Evolutionary conservation across 2,888 invertebrate genomes (phyloP), one percentile per base, ranked within the genome.

Genomic region (Macrosoma leucophasiata): DNA sequence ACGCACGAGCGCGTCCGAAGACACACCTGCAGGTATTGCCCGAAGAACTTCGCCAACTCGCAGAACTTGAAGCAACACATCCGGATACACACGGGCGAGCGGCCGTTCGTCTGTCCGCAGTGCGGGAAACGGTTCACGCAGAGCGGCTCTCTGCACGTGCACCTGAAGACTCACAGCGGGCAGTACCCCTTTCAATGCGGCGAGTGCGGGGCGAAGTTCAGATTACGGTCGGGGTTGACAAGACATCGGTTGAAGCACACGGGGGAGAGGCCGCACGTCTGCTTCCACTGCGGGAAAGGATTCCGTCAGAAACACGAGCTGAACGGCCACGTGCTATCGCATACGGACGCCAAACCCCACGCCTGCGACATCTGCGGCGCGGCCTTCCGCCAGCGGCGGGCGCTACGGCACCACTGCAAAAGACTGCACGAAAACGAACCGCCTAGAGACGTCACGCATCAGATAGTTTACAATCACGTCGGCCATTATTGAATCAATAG

Each of bases 61-160:
- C 86, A 88, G 36, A 89, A 88, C 47, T 74, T 87, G 10, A 85
- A 86, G 37, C 88, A 88, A 48, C 88, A 89, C 58, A 52, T 84
- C 36, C 60, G 87, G n/a, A 86, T 86, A 21, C 89, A 88, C 58
- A 87, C 88, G 4, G 87, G 87, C 31, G 88, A 88, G 60, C 63
- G 86, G 9, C 88, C 88, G 1, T 87, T 76, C 58, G 78, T 79
- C 13, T 89, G 89, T 50, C 64, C 86, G 33, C 62, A 81, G 1
- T 90, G 90, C 56, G 89, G 88, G 3, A 88, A 88, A 58, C 58
- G 87, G 1, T 90, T 90, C 67, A 88, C 88, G 34, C 89, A 90
- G 55, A 88, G 88, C 52, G 89, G 89, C 0, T 87, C 89, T 1
- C 62, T 90, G 21, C 88, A 89, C 60, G 88, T 87, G 12, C 90